Base-by-base conservation (phyloP, 2,797 vertebrate species). In the Cryptoblepharus egeriae region DNA sequence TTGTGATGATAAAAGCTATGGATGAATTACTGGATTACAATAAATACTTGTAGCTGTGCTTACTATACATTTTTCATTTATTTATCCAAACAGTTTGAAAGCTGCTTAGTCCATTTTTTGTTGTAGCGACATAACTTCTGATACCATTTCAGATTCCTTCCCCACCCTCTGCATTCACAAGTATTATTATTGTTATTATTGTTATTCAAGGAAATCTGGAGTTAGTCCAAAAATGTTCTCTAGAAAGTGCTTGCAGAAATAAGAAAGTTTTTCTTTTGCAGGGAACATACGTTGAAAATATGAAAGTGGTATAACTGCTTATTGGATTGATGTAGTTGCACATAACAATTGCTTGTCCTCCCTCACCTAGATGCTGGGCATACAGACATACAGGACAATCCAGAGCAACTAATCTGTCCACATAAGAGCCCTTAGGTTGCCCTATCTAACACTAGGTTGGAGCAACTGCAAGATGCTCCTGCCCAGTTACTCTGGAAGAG, bases 41-140 rank as follows among this genome's bases (percentile, higher is more conserved):
- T 26, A 16, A 4, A 45, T 73, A 76, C 67, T 78, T 37, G 60
- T 42, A 22, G 1, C 2, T 55, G 10, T 79, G 28, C 35, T 13
- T 69, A 35, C 1, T 81, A 82, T 72, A 67, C 58, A 65, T 39
- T 77, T 52, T 57, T 60, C 70, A 75, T 81, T 71, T 24, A 49
- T 75, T 63, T 85, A 8, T 30, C 37, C 24, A 0, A 1, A 82
- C 77, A 73, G 64, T 52, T 37, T 24, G 30, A 89, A 87, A 90
- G 22, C 42, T 24, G 65, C 30, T 77, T 81, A 68, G 70, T 79
- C 58, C 83, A 83, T 12, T 89, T 52, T 90, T 49, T 76, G 74
- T 72, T 81, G 82, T 42, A 70, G 26, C 30, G 35, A 45, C 30
- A 88, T 82, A 67, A 80, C 88, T 92, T 89, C 70, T 88, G 80